Evolutionary conservation across 1,140 invertebrate genomes (phyloP).

Genomic region (Elymnias hypermnestra): DNA sequence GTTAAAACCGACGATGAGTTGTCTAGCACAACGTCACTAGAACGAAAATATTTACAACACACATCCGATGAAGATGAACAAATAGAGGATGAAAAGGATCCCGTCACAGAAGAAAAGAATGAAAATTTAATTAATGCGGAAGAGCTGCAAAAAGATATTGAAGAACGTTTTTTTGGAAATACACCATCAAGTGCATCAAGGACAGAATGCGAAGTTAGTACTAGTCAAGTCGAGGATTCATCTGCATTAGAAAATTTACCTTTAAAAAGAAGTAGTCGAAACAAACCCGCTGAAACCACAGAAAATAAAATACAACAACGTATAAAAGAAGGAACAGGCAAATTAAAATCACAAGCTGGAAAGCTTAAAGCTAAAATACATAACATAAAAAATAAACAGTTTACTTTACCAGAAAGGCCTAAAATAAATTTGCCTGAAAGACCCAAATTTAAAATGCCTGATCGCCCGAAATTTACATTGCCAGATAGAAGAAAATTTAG

Average conservation of each 20-base stretch:
- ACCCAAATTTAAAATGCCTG: constrained; percentile 76
- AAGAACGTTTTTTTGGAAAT: constrained; percentile 73
- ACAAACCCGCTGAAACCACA: constrained; percentile 61
- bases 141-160: constrained; percentile 75
- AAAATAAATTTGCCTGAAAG: constrained; percentile 79
- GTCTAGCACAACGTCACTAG: constrained; percentile 68
- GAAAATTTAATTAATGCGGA: constrained; percentile 61
- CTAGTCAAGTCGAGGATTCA: constrained; percentile 82
- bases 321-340: constrained; percentile 75
- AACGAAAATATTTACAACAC: constrained; percentile 64
- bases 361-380: constrained; percentile 79
- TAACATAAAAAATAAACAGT: constrained; percentile 75
- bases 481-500: constrained; percentile 77
- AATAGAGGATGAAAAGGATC: constrained; percentile 44
- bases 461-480: constrained; percentile 75
- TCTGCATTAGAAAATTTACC: constrained; percentile 80
- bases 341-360: constrained; percentile 78
- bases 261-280: constrained; percentile 76
- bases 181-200: constrained; percentile 78
- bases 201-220: constrained; percentile 81
- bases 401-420: constrained; percentile 75
- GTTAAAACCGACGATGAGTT: constrained; percentile 65
- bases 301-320: constrained; percentile 75
- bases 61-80: constrained; percentile 56
- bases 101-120: constrained; percentile 56